Evolutionary conservation across 2,888 invertebrate genomes (phyloP).

Genomic region (Drosophila parthenogenetica): DNA sequence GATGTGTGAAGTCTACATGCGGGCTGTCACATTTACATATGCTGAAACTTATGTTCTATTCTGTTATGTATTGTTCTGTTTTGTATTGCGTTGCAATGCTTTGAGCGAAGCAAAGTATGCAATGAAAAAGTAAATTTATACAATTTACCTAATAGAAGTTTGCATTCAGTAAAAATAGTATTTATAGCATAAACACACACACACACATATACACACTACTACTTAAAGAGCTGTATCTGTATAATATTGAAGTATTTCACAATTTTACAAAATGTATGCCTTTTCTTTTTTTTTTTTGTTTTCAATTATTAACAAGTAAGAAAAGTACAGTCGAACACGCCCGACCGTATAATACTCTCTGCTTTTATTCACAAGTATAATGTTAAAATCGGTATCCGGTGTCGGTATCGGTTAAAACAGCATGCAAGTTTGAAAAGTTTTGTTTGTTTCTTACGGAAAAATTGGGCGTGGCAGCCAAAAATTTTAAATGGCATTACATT

Average conservation of each 20-base stretch:
- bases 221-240: slow-evolving; percentile 35
- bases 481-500: no score
- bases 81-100: slow-evolving; percentile 15
- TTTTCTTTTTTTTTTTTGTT: no score
- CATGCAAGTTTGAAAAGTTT: no score
- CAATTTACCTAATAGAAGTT: slow-evolving; percentile 51
- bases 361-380: no score
- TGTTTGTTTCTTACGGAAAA: no score
- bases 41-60: slow-evolving; percentile 51
- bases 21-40: slow-evolving; percentile 72
- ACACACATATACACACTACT: slow-evolving; percentile 45
- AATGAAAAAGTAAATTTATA: slow-evolving; percentile 65
- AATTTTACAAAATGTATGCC: slow-evolving; percentile 11
- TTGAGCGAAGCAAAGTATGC: slow-evolving; percentile 41
- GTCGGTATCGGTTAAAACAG: no score
- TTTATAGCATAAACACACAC: no score
- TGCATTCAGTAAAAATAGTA: slow-evolving; percentile 28
- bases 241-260: slow-evolving; percentile 21
- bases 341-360: no score
- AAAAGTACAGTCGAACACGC: no score
- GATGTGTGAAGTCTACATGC: slow-evolving; percentile 38
- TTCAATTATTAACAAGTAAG: no score
- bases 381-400: no score
- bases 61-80: slow-evolving; percentile 23
- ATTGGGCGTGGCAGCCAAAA: no score